Conservation (phyloP, 1,140 invertebrate species). For the Drosophila mayri region DNA sequence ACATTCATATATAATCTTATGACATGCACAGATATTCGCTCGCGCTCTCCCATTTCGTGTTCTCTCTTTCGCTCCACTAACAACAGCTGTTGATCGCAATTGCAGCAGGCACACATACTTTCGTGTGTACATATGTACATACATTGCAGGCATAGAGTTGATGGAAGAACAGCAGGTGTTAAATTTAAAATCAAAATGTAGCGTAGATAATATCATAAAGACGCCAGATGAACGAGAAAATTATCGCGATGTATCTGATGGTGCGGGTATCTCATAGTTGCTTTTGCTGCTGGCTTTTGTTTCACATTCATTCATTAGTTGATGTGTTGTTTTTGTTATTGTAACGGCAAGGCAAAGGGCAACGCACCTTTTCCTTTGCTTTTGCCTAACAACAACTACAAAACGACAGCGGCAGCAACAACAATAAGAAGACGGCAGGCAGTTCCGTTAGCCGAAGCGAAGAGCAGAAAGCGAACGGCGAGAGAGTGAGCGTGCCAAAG, state of each 20-base stretch:
- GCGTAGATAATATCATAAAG: conserved; percentile 34
- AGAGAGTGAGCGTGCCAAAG: conserved; percentile 34
- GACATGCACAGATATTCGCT: conserved; percentile 20
- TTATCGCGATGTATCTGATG: conserved; percentile 31
- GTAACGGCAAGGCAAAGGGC: conserved; percentile 63
- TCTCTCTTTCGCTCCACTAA: conserved; percentile 25
- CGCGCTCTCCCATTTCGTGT: conserved; percentile 5
- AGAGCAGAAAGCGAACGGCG: conserved; percentile 17
- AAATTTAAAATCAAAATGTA: conserved; percentile 64
- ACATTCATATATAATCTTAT: not conserved
- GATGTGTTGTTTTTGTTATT: conserved; percentile 49
- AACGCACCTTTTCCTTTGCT: conserved; percentile 68
- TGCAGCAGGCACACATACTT: conserved; percentile 39
- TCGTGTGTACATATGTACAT: not conserved
- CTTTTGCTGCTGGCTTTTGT: conserved; percentile 33
- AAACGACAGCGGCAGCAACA: conserved; percentile 37
- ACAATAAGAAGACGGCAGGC: conserved; percentile 33
- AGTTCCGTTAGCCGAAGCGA: conserved; percentile 66
- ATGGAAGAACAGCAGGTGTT: conserved; percentile 79
- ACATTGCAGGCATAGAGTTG: conserved; percentile 29
- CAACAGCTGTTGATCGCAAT: conserved; percentile 76
- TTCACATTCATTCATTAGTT: conserved; percentile 67
- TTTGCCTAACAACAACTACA: conserved; percentile 65
- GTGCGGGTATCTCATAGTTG: conserved; percentile 26
- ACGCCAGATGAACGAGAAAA: conserved; percentile 45